phyloP scores from a whole-genome alignment of 2,113 vertebrate genomes.

The Numida meleagris region DNA sequence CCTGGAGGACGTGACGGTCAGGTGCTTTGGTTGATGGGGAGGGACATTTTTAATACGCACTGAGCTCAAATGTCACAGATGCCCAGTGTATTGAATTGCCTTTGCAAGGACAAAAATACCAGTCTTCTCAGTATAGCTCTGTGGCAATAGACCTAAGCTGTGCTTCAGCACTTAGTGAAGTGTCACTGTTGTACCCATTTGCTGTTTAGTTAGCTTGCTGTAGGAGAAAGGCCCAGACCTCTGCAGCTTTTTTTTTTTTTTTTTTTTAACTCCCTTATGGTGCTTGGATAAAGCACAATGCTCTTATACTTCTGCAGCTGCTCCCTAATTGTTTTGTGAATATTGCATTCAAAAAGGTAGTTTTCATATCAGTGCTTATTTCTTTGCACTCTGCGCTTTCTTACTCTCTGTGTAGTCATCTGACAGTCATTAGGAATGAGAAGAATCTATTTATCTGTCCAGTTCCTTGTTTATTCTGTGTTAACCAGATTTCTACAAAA shows the following conservation, averaged over 20 bases:
- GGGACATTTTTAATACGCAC: accelerated
- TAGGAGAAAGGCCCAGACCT: neutral
- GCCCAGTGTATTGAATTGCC: accelerated
- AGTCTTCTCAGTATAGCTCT: neutral
- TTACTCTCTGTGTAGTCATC: neutral
- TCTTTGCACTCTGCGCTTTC: neutral
- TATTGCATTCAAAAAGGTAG: neutral
- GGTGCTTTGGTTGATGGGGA: accelerated
- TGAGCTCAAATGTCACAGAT: accelerated
- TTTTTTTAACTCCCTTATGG: accelerated
- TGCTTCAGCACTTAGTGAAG: accelerated
- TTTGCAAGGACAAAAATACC: neutral
- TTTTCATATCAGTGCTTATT: neutral
- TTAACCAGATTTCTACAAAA: neutral
- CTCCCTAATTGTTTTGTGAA: neutral
- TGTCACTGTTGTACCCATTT: too few species aligned
- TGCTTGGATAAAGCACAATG: too few species aligned
- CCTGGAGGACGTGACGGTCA: neutral
- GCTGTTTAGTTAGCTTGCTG: neutral
- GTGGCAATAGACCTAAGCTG: accelerated
- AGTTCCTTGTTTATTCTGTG: neutral
- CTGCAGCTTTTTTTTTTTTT: neutral
- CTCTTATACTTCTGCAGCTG: accelerated
- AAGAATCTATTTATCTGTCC: neutral
- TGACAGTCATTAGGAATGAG: neutral